A percentile compares a stretch with the other conserved stretches of the same genome.
Conservation (phyloP, 2,888 invertebrate genomes). For the Gymnocheta viridis region DNA sequence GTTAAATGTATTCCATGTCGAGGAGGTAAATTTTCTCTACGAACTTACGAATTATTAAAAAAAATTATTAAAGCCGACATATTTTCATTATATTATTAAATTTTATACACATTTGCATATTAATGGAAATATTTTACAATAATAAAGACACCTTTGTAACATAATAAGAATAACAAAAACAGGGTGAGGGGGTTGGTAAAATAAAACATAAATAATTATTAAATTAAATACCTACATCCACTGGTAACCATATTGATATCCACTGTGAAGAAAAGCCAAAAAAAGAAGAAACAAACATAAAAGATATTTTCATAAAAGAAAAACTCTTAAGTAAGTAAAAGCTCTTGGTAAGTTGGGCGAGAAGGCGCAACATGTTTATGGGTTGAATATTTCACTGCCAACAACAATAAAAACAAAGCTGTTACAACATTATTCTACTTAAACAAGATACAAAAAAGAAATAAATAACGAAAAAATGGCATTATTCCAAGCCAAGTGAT, state of each 20-base stretch:
- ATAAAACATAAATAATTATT: background rate
- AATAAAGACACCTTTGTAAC: background rate
- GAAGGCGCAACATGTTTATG: conserved; percentile 1
- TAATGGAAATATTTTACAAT: background rate
- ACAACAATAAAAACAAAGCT: background rate
- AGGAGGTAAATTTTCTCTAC: background rate
- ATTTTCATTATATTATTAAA: background rate
- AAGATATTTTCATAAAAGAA: conserved; percentile 30
- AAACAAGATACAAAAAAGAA: background rate
- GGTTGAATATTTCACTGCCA: conserved; percentile 51
- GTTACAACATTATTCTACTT: background rate
- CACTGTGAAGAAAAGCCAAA: conserved; percentile 68
- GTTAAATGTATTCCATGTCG: background rate
- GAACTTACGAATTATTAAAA: background rate
- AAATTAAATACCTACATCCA: conserved; percentile 74
- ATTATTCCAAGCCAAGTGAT: background rate
- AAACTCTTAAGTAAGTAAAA: conserved; percentile 43
- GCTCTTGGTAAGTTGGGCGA: background rate
- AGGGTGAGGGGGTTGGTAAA: too few species aligned
- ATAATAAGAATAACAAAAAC: background rate
- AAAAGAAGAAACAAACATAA: conserved; percentile 41
- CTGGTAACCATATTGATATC: conserved; percentile 74
- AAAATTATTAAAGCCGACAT: background rate
- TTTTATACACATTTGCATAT: background rate
- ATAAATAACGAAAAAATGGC: background rate